A percentile compares a stretch with the other conserved stretches of the same genome.
Evolutionary conservation across 2,113 vertebrate species (phyloP).

Genomic region (Psammodynastes pulverulentus): DNA sequence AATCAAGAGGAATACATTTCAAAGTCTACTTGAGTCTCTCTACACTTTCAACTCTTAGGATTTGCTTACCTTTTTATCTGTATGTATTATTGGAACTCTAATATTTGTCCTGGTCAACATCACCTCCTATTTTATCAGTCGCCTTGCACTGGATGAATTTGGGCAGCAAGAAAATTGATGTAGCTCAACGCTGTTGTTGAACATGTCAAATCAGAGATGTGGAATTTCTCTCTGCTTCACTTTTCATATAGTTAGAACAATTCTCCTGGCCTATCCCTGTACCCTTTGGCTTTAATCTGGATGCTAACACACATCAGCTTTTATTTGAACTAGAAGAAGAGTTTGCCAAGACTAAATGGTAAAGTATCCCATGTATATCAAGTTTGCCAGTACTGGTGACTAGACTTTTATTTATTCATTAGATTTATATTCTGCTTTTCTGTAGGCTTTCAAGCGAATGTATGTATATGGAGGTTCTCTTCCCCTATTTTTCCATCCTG

Average conservation of each 20-base stretch:
- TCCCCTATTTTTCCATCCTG: neutral
- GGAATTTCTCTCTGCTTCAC: neutral
- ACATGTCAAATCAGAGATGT: slow-evolving; percentile 36
- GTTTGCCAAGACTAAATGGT: slow-evolving; percentile 2
- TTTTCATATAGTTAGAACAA: neutral
- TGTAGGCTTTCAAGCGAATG: neutral
- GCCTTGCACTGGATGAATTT: slow-evolving; percentile 35
- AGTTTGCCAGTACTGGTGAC: accelerated
- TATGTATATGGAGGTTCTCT: neutral
- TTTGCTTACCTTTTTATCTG: neutral
- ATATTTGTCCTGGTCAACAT: slow-evolving; percentile 9
- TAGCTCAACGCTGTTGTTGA: slow-evolving; percentile 29
- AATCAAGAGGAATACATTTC: neutral
- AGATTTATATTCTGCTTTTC: neutral
- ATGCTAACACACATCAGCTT: neutral
- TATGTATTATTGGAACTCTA: neutral
- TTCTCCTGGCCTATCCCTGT: neutral
- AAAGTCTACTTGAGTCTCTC: neutral
- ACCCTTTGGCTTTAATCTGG: neutral
- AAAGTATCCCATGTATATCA: accelerated
- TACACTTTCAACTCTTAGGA: slow-evolving; percentile 9
- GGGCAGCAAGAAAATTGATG: slow-evolving; percentile 41
- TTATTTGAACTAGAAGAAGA: accelerated
- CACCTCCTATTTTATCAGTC: slow-evolving; percentile 42
- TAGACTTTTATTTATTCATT: neutral